Conservation (phyloP, 2,797 vertebrate genomes). For the Crocidura indochinensis region DNA sequence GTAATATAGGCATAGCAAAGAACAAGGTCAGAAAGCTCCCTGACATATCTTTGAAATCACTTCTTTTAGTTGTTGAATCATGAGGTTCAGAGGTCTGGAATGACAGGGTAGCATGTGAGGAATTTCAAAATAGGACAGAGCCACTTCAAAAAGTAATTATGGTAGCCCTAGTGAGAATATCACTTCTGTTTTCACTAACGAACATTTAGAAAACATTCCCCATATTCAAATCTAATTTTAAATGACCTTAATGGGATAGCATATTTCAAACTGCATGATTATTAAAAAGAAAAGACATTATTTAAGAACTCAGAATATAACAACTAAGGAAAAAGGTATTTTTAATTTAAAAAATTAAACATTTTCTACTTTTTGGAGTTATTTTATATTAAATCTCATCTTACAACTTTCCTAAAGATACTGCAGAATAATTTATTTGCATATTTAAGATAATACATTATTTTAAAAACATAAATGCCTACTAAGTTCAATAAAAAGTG, state of each 20-base stretch:
- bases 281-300: neutral
- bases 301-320: constrained; percentile 16
- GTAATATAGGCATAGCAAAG: neutral
- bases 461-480: constrained; percentile 18
- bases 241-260: neutral
- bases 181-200: neutral
- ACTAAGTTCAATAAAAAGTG: neutral
- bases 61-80: neutral
- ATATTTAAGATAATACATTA: neutral
- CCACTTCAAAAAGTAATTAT: neutral
- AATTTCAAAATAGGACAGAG: constrained; percentile 22
- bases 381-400: too few species aligned
- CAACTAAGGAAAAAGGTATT: neutral
- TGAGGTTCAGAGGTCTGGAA: neutral
- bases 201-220: constrained; percentile 20
- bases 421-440: too few species aligned
- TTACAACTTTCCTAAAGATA: too few species aligned
- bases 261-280: constrained; percentile 36
- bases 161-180: neutral
- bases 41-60: neutral
- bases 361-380: too few species aligned
- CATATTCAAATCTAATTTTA: constrained; percentile 45
- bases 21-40: neutral
- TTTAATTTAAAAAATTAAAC: too few species aligned
- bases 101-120: neutral